Evolutionary conservation across 2,888 invertebrate species (phyloP).

Genomic region (Lepeophtheirus nordmannii): DNA sequence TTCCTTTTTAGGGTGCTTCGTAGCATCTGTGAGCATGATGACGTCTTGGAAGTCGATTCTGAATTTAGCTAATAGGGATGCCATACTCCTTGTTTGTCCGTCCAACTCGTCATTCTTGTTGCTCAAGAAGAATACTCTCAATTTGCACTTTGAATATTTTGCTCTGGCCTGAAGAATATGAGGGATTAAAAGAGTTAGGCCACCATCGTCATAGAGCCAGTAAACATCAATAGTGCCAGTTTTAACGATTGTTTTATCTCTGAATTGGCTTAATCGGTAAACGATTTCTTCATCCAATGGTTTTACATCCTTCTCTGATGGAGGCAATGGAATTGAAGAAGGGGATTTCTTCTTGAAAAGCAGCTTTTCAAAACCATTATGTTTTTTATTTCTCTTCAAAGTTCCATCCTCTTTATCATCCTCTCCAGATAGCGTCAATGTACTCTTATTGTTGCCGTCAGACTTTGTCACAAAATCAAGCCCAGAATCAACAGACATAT

Average conservation of each 20-base stretch:
- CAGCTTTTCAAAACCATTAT: background rate
- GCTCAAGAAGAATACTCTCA: conserved; percentile 66
- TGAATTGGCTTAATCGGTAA: background rate
- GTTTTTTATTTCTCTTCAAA: background rate
- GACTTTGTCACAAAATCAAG: background rate
- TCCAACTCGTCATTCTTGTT: conserved; percentile 60
- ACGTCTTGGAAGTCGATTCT: conserved; percentile 38
- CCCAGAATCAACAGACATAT: conserved; percentile 13
- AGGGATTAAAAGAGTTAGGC: conserved; percentile 62
- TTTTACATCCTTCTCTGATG: background rate
- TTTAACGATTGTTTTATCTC: conserved; percentile 15
- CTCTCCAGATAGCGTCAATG: background rate
- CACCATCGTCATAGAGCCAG: conserved; percentile 31
- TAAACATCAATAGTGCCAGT: conserved; percentile 29
- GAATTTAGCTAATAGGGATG: conserved; percentile 38
- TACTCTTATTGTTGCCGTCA: background rate
- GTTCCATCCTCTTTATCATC: background rate
- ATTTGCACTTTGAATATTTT: conserved; percentile 58
- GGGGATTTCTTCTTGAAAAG: background rate
- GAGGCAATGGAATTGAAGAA: background rate
- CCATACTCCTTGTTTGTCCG: conserved; percentile 35
- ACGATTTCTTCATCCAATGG: background rate
- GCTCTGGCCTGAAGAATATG: conserved; percentile 66
- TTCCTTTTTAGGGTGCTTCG: conserved; percentile 32
- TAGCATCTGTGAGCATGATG: conserved; percentile 36